phyloP scores from a whole-genome alignment of 1,140 invertebrate genomes.

The Stegodyphus mimosarum region DNA sequence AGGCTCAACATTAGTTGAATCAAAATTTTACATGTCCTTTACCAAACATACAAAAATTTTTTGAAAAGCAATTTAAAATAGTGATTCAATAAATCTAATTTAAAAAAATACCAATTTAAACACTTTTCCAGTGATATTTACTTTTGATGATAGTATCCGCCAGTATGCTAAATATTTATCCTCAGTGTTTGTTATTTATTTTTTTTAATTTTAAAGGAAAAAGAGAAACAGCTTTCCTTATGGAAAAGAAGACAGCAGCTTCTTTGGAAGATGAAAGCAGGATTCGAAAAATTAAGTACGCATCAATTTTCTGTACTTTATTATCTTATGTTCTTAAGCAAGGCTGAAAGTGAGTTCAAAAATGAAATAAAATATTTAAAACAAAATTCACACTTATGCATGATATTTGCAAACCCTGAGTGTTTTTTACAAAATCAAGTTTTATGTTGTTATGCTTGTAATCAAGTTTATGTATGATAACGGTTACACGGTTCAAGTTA shows the following conservation, averaged over 20 bases:
- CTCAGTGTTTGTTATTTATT: too few relatives aligned
- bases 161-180: too few relatives aligned
- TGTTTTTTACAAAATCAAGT: not conserved
- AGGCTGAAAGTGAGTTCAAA: not conserved
- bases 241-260: conserved; percentile 87
- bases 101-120: too few relatives aligned
- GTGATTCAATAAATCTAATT: too few relatives aligned
- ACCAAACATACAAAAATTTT: too few relatives aligned
- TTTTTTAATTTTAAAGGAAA: conserved; percentile 69
- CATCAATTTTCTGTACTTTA: conserved; percentile 28
- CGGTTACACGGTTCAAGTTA: too few relatives aligned
- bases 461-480: conserved; percentile 30
- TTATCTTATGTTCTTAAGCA: not conserved
- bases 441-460: not conserved
- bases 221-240: conserved; percentile 85
- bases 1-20: too few relatives aligned
- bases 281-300: conserved; percentile 78
- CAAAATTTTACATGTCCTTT: too few relatives aligned
- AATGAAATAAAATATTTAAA: not conserved
- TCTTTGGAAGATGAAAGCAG: conserved; percentile 78
- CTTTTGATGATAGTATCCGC: too few relatives aligned
- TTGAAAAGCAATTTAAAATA: too few relatives aligned
- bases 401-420: not conserved
- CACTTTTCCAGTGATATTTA: too few relatives aligned
- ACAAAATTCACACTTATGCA: not conserved